Evolutionary conservation across 2,113 vertebrate species (phyloP).

Genomic region (Dicaeum eximium): DNA sequence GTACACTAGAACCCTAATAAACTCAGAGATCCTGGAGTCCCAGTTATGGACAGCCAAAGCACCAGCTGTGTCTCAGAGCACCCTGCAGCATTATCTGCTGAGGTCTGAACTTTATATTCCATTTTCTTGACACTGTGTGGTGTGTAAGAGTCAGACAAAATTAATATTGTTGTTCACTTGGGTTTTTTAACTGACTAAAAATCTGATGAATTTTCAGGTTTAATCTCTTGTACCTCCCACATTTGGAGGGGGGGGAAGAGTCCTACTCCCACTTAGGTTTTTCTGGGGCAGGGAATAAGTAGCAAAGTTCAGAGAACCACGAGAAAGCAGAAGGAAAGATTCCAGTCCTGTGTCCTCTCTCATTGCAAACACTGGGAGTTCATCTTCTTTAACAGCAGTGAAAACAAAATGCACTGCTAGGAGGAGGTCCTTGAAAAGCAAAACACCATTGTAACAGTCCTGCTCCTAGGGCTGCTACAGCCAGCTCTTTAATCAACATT

Average conservation of each 20-base stretch:
- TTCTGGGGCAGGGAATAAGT: background rate
- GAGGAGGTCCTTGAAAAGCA: background rate
- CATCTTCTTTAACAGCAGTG: background rate
- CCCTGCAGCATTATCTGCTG: background rate
- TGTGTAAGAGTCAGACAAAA: background rate
- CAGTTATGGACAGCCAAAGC: background rate
- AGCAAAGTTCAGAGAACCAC: background rate
- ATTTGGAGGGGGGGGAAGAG: no score
- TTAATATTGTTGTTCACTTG: background rate
- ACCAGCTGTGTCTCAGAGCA: background rate
- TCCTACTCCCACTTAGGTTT: background rate
- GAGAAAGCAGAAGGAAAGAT: background rate
- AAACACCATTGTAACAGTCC: background rate
- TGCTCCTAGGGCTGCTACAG: background rate
- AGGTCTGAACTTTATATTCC: background rate
- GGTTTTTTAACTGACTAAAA: background rate
- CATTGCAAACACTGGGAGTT: background rate
- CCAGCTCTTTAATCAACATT: background rate
- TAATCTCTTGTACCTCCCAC: background rate
- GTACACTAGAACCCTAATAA: background rate
- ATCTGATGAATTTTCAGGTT: background rate
- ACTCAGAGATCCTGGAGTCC: background rate
- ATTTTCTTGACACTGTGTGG: background rate
- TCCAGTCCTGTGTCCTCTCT: background rate
- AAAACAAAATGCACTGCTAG: background rate